These are phyloP conservation scores for Rhea americana DNA, from an alignment of 2,113 vertebrate species.

Conservation along the genomic window DNA sequence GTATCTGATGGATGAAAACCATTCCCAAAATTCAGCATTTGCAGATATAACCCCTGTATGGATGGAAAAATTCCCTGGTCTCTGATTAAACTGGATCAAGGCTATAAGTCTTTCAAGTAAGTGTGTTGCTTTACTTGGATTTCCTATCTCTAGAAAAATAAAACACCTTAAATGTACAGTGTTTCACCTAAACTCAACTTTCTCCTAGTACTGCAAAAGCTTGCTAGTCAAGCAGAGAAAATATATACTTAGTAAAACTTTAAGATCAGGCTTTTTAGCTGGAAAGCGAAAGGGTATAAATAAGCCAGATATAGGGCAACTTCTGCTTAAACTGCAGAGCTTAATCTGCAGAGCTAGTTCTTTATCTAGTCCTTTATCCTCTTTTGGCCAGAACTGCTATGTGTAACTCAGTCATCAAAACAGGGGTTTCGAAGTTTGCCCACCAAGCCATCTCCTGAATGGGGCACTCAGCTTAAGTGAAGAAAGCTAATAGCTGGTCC, in stretches of 20 bases:
- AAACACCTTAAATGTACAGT: neutral
- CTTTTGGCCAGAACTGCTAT: neutral
- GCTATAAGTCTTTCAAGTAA: neutral
- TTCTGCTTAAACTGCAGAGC: neutral
- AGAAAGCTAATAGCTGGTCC: neutral
- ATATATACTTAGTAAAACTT: constrained; percentile 14
- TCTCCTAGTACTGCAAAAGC: neutral
- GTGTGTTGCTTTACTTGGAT: neutral
- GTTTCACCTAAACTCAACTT: neutral
- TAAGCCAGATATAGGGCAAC: neutral
- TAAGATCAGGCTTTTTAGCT: neutral
- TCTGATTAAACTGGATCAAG: neutral
- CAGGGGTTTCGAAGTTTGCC: neutral
- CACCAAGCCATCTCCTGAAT: neutral
- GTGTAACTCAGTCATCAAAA: neutral
- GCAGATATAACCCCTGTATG: neutral
- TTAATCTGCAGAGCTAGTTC: neutral
- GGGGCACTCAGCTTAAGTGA: neutral
- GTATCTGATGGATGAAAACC: neutral
- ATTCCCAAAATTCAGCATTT: neutral
- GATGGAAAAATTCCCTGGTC: neutral
- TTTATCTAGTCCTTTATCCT: neutral
- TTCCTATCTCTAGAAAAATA: neutral
- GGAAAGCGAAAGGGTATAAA: neutral
- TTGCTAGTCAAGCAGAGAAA: neutral